Evolutionary conservation across 2,113 vertebrate species (phyloP), one percentile per base, ranked within the genome.

Genomic region (Sula dactylatra): DNA sequence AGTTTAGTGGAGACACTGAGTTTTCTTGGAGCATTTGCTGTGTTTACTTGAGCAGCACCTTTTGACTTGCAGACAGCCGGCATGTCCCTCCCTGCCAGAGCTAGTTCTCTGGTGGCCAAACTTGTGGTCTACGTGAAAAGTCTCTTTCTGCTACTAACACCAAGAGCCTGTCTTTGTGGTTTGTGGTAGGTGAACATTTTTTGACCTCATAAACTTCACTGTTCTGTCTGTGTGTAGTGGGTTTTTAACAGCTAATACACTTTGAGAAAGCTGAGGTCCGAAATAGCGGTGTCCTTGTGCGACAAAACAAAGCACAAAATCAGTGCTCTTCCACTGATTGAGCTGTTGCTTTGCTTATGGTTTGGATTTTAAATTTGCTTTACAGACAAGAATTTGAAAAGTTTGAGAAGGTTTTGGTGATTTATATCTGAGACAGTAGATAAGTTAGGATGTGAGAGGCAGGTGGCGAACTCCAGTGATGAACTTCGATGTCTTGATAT

Each of bases 101-200:
- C 65, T 73, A 15, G 6, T 91, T 93, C 83, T n/a, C 18, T 34
- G 17, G 86, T 94, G 96, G 94, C 97, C 96, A 54, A 49, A 77
- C 72, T 80, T 97, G 96, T 93, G 97, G 95, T 97, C 92, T 91
- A 15, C 36, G 16, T 49, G 80, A 74, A 38, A 66, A 79, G 22
- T 88, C 10, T 79, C 61, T 82, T 79, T 67, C 84, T 87, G 83
- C 78, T 54, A 27, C 78, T 90, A 74, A 86, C 74, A 88, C 83
- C 96, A 87, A 71, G 66, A 55, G 58, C 93, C 95, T 96, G 97
- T 97, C 95, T 94, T 94, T 98, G 98, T 98, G 98, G 98, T 98
- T 98, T 98, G 98, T 95, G 97, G 98, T 97, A 92, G 98, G 96
- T 96, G 97, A 94, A 72, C 88, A 65, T 90, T 90, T 98, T 97